phyloP scores from a whole-genome alignment of 2,888 invertebrate species.

The Thereva unica region DNA sequence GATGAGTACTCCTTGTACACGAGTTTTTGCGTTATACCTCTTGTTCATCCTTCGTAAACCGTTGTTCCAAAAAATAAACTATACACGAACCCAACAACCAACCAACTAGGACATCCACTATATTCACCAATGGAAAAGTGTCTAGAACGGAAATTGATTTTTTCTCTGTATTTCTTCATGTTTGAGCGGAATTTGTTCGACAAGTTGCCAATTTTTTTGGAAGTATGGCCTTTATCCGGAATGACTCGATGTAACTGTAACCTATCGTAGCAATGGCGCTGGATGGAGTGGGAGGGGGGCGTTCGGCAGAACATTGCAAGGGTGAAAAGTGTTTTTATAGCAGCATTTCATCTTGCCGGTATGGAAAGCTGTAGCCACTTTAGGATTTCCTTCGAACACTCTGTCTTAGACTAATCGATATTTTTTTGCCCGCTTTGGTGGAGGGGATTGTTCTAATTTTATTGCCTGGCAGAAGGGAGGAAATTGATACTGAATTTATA shows the following conservation, averaged over 20 bases:
- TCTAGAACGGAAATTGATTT: conserved; percentile 18
- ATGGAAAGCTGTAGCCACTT: not conserved
- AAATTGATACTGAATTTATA: no score
- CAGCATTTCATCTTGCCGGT: conserved; percentile 19
- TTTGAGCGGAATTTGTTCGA: conserved; percentile 2
- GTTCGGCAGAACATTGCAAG: not conserved
- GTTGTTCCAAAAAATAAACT: not conserved
- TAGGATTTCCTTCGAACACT: conserved; percentile 7
- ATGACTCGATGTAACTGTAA: no score
- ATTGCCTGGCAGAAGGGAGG: no score
- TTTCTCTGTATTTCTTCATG: conserved; percentile 5
- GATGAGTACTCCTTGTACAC: conserved; percentile 2
- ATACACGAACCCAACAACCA: no score
- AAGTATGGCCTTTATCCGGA: not conserved
- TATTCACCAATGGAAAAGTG: no score
- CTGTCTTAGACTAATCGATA: conserved; percentile 15
- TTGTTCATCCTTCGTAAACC: not conserved
- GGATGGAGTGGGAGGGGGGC: conserved; percentile 2
- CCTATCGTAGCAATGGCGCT: not conserved
- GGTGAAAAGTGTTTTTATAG: conserved; percentile 13
- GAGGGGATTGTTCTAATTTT: no score
- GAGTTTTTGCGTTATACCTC: not conserved
- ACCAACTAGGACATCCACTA: no score
- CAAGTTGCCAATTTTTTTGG: conserved; percentile 20
- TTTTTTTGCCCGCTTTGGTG: not conserved